Evolutionary conservation across 30 jellyfish, hydroid and myxozoan genomes (phyloP).

Genomic region (Rhopilema esculentum): DNA sequence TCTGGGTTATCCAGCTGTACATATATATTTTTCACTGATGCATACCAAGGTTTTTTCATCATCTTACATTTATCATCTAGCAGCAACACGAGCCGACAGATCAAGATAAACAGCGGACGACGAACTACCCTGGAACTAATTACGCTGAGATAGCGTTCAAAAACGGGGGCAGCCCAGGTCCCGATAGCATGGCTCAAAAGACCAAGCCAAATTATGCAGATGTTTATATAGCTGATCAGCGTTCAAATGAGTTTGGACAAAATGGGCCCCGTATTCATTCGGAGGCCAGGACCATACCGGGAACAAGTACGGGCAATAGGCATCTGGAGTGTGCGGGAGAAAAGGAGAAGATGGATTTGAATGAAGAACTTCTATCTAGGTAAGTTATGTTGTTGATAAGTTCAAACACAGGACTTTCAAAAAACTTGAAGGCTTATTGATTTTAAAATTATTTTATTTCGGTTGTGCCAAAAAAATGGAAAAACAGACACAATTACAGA

Average conservation of each 20-base stretch:
- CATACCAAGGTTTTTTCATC: too few species aligned
- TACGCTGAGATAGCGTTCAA: constrained; percentile 8
- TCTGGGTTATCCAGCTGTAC: too few species aligned
- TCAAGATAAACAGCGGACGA: background rate
- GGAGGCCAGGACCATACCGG: constrained; percentile 54
- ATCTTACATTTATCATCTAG: background rate
- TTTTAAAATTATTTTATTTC: too few species aligned
- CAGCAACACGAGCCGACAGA: background rate
- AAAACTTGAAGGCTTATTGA: too few species aligned
- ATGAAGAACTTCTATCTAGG: constrained; percentile 34
- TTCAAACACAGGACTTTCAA: background rate
- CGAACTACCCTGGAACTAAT: background rate
- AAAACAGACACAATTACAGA: too few species aligned
- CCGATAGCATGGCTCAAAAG: constrained; percentile 15
- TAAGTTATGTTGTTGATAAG: background rate
- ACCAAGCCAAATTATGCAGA: constrained; percentile 32
- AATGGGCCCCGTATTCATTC: constrained; percentile 39
- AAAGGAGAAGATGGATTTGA: constrained; percentile 60
- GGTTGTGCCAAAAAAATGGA: too few species aligned
- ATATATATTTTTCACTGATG: background rate
- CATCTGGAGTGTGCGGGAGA: constrained; percentile 20
- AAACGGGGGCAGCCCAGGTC: background rate
- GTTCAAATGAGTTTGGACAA: background rate
- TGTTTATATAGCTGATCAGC: constrained; percentile 52
- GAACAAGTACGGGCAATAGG: background rate